Percentiles rank a stretch among this genome's conserved stretches.
These are phyloP conservation scores for Otis tarda DNA, from an alignment of 2,113 vertebrate genomes.

Conservation along the genomic window DNA sequence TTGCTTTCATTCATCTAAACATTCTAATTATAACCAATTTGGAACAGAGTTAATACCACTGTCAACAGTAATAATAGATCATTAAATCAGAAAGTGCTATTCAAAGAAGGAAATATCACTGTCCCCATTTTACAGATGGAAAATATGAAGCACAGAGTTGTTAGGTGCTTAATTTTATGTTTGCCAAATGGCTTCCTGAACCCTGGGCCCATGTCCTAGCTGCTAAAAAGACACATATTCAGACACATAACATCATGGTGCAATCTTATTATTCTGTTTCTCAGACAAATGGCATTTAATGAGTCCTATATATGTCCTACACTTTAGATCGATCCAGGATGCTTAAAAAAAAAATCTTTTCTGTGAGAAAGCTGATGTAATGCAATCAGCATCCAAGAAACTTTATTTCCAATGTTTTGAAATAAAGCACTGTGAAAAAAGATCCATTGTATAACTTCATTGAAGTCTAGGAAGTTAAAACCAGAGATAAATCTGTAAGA, in stretches of 20 bases:
- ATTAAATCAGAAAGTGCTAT: constrained; percentile 39
- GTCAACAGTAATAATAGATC: constrained; percentile 29
- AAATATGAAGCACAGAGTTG: constrained; percentile 17
- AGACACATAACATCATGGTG: background rate
- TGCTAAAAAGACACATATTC: constrained; percentile 13
- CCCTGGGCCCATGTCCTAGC: background rate
- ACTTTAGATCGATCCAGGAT: constrained; percentile 21
- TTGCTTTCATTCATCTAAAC: constrained; percentile 37
- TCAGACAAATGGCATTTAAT: constrained; percentile 35
- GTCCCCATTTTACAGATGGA: constrained; percentile 25
- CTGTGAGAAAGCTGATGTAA: constrained; percentile 12
- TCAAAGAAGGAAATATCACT: constrained; percentile 24
- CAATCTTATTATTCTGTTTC: constrained; percentile 11
- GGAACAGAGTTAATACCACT: constrained; percentile 3
- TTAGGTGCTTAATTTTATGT: constrained; percentile 33
- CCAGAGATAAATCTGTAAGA: background rate
- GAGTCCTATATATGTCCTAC: constrained; percentile 36
- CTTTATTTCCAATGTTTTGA: background rate
- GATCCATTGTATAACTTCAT: background rate
- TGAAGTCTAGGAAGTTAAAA: background rate
- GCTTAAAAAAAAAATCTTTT: background rate
- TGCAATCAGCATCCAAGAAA: background rate
- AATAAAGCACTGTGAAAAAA: background rate
- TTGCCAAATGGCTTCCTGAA: constrained; percentile 38
- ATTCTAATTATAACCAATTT: constrained; percentile 47